A percentile compares a stretch with the other conserved stretches of the same genome.
phyloP scores from a whole-genome alignment of 1,140 invertebrate genomes.

The Melipona quadrifasciata region DNA sequence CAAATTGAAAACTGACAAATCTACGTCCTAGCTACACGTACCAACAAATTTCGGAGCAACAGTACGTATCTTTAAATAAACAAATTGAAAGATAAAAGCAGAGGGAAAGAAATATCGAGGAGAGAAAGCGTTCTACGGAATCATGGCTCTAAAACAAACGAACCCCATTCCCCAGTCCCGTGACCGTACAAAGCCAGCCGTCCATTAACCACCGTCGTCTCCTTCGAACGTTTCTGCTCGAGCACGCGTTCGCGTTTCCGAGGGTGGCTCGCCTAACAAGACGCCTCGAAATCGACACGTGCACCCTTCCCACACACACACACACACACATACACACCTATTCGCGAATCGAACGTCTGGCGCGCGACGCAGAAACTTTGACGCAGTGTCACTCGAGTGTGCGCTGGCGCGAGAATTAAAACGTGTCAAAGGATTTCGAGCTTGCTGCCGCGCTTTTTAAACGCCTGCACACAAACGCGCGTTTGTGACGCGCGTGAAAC shows the following conservation, averaged over 20 bases:
- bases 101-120: no score
- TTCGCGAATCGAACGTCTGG: background rate
- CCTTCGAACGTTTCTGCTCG: background rate
- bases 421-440: conserved; percentile 14
- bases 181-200: background rate
- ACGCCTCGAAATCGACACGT: conserved; percentile 17
- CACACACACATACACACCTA: no score
- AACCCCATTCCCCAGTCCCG: background rate
- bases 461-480: background rate
- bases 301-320: background rate
- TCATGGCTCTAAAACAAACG: background rate
- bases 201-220: background rate
- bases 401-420: conserved; percentile 12
- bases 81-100: no score
- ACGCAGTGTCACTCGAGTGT: background rate
- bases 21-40: no score
- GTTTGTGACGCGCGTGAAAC: background rate
- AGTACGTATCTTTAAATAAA: no score
- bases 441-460: background rate
- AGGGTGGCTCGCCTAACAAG: conserved; percentile 4
- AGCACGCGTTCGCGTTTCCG: background rate
- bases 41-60: no score
- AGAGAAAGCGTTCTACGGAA: background rate
- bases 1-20: no score
- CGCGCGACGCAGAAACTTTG: background rate